Base-by-base conservation (phyloP, 1,140 invertebrate species). In the Chironomus tepperi region DNA sequence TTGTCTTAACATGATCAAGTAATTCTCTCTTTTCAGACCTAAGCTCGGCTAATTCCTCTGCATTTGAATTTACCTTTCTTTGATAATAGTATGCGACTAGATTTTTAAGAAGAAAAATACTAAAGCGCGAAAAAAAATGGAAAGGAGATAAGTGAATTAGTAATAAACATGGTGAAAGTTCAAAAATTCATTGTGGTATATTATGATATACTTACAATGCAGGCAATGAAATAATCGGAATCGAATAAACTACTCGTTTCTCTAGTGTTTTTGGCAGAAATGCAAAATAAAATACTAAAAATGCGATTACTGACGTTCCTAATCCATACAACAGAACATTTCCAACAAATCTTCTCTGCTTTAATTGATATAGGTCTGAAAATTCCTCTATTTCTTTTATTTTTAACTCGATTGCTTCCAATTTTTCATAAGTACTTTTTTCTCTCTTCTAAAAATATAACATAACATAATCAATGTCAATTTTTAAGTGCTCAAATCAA, bases 1-100 rank as follows among this genome's bases (percentile, higher is more conserved):
- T 98, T 81, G 98, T 96, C 88, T 95, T 98, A 43, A 99, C 96
- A 83, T 96, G 91, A 80, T 98, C 95, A 67, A 99, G 84, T 78
- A 98, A 91, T 82, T 93, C 89, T 80, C 92, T 93, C 80, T 96
- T 97, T 77, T 95, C 88, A 75, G 89, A 87, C 77, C 89, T 86
- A 79, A 97, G 87, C 72, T 87, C 87, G 74, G 82, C 83, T 70
- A 97, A 83, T 82, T 91, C 92, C 76, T 88, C 85, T 83, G 91
- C 88, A 84, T 95, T 96, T 79, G 88, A 89, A 74, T 87, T 87
- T 65, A 97, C 88, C 83, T 93, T 91, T 81, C 91, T 87, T 76
- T 91, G 89, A 83, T 93, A 98, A 82, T 95, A 96, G 90, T 92
- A 95, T 70, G 91, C 89, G 78, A 96, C 87, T 77, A 90, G 82